Evolutionary conservation across 2,888 invertebrate genomes (phyloP), one percentile per base, ranked within the genome.

Genomic region (Germaria angustata): DNA sequence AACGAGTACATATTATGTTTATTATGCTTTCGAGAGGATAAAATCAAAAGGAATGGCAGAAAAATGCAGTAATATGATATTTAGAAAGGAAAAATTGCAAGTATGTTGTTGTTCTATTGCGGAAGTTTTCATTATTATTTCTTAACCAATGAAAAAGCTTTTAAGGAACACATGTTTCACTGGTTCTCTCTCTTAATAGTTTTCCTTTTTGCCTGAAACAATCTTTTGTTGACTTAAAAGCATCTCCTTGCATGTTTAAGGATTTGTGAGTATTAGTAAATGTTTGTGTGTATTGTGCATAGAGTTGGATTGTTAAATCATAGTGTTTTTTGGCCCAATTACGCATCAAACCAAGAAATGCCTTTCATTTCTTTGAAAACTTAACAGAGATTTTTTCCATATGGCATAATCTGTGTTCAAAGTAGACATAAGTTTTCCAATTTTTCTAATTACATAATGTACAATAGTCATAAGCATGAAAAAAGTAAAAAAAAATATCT

Each of bases 271-370:
- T n/a, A 6, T 1, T 13, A 15, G 13, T 57, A 2, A 5, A 11
- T 11, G 2, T 41, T 17, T 39, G 7, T 6, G 13, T 28, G 17
- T n/a, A n/a, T n/a, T n/a, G n/a, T 61, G 53, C n/a, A 28, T 61
- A 8, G 28, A 13, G 9, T 36, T 9, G 20, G 66, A n/a, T 46
- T 68, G 51, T 53, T n/a, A 49, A 46, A 66, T 76, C 32, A 57
- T 28, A 39, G 39, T 72, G 66, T 72, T 55, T 59, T 63, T 82
- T 83, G 83, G 49, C 68, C 80, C 83, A 83, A 77, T 79, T 83
- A 80, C 80, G 80, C 80, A 80, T 76, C 68, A 72, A 76, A 83
- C 76, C 66, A 66, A 83, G 66, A 76, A 76, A 76, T 75, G 57
- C 65, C 71, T 75, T 79, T 75, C 59, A 71, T 79, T 78, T 78